phyloP scores from a whole-genome alignment of 2,113 vertebrate species.

The Brachyistius frenatus region DNA sequence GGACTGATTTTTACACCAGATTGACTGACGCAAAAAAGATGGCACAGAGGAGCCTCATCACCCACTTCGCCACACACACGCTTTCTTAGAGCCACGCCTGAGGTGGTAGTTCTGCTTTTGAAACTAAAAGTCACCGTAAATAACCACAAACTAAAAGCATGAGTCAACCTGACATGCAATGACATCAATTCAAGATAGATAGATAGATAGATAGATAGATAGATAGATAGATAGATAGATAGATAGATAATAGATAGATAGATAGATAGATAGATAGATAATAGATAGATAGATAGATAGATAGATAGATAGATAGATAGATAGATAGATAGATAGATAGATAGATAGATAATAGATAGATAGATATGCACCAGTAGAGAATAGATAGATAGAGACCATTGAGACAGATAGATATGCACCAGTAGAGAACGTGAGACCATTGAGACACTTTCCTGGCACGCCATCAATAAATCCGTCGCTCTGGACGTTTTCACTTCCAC shows the following conservation, averaged over 20 bases:
- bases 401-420: not conserved
- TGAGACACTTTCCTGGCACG: conserved; percentile 21
- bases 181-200: not conserved
- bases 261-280: no score
- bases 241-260: no score
- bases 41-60: not conserved
- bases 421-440: not conserved
- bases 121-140: not conserved
- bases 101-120: not conserved
- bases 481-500: conserved; percentile 71
- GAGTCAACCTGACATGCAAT: not conserved
- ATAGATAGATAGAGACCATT: no score
- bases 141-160: not conserved
- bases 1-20: not conserved
- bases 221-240: no score
- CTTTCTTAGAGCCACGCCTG: not conserved
- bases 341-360: no score
- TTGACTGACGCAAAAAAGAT: not conserved
- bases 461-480: conserved; percentile 20
- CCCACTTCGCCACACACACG: no score
- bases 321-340: no score
- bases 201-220: no score
- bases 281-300: no score
- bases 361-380: no score
- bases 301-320: no score